These are phyloP conservation scores for Leucoraja erinaceus DNA, from an alignment of 2,113 vertebrate genomes.

Conservation along the genomic window DNA sequence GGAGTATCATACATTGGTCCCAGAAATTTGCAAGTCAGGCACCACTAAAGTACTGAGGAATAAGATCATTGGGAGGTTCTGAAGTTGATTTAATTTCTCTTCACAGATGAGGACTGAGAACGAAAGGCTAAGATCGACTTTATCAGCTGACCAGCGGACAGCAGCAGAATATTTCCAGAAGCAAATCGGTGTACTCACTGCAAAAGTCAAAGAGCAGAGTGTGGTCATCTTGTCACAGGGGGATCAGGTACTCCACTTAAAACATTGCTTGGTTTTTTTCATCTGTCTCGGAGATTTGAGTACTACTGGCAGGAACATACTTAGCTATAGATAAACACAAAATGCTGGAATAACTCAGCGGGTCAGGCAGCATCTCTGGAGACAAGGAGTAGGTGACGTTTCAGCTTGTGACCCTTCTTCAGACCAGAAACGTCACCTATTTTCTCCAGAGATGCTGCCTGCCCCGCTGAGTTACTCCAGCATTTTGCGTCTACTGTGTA, in stretches of 20 bases:
- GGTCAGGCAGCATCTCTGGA: too few relatives aligned
- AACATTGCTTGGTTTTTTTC: not conserved
- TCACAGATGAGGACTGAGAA: conserved; percentile 52
- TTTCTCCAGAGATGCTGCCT: too few relatives aligned
- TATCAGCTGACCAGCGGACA: conserved; percentile 48
- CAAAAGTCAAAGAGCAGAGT: conserved; percentile 48
- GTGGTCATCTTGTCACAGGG: conserved; percentile 48
- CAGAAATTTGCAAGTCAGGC: too few relatives aligned
- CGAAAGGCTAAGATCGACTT: conserved; percentile 42
- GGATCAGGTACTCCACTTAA: conserved; percentile 47
- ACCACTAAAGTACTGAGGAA: too few relatives aligned
- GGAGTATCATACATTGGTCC: too few relatives aligned
- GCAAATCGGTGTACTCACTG: conserved; percentile 46
- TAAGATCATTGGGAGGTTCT: not conserved
- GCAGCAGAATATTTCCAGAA: conserved; percentile 41
- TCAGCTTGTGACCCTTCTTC: too few relatives aligned
- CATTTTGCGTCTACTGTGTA: too few relatives aligned
- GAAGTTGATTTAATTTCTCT: not conserved
- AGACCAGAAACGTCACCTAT: too few relatives aligned
- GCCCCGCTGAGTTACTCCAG: too few relatives aligned
- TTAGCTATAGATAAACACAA: not conserved
- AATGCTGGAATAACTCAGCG: too few relatives aligned
- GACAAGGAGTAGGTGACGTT: too few relatives aligned
- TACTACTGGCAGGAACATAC: not conserved
- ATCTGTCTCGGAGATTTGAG: not conserved